These are phyloP conservation scores for Tetranychus urticae DNA, from an alignment of 1,140 invertebrate species.

Conservation along the genomic window DNA sequence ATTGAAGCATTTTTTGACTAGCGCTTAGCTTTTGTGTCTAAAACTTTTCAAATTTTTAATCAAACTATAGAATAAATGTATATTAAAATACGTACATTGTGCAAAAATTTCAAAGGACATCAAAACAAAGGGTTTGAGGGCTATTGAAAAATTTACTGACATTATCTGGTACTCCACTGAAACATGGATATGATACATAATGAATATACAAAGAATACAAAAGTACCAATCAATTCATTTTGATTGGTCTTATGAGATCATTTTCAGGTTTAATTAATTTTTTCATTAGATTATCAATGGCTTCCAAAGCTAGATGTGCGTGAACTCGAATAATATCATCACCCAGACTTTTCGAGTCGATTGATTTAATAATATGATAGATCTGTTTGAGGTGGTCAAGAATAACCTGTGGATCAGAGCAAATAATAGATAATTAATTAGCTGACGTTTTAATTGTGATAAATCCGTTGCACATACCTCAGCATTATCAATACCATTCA, in stretches of 20 bases:
- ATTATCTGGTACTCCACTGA: too few relatives aligned
- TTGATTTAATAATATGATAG: neutral
- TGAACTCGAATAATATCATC: slow-evolving; percentile 44
- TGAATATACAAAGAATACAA: too few relatives aligned
- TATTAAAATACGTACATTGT: too few relatives aligned
- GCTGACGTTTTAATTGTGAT: too few relatives aligned
- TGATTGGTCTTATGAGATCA: neutral
- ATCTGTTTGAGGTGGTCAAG: neutral
- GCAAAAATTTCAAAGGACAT: too few relatives aligned
- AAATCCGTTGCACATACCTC: slow-evolving; percentile 24
- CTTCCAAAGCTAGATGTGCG: slow-evolving; percentile 43
- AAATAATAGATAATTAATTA: neutral
- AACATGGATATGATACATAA: too few relatives aligned
- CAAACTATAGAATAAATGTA: too few relatives aligned
- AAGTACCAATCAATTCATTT: neutral
- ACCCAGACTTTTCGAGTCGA: neutral
- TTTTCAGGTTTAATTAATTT: neutral
- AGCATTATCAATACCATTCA: slow-evolving; percentile 44
- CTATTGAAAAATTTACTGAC: too few relatives aligned
- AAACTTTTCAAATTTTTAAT: too few relatives aligned
- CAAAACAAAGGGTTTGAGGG: too few relatives aligned
- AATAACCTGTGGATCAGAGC: neutral
- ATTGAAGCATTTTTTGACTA: too few relatives aligned
- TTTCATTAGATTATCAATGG: slow-evolving; percentile 33
- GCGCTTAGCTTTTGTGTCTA: too few relatives aligned